Evolutionary conservation across 2,113 vertebrate genomes (phyloP).

Genomic region (Centropristis striata): DNA sequence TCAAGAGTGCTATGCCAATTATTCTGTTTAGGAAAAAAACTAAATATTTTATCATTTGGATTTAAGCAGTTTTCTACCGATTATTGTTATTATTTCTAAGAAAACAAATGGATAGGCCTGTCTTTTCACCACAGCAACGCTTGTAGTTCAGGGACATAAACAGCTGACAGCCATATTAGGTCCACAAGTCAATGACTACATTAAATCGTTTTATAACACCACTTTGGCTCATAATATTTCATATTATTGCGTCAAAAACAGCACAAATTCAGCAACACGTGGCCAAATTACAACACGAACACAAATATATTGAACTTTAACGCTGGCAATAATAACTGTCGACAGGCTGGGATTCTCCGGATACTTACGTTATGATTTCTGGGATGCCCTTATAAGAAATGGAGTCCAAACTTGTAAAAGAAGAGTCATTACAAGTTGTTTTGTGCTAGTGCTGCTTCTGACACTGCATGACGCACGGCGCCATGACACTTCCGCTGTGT

Average conservation of each 20-base stretch:
- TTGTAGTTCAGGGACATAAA: not conserved
- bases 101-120: not conserved
- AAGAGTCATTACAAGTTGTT: slow-evolving; percentile 15
- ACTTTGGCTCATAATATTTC: not conserved
- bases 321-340: rapidly evolving
- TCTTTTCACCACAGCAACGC: not conserved
- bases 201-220: not conserved
- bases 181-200: too few species aligned
- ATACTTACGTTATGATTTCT: slow-evolving; percentile 51
- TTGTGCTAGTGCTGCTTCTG: not conserved
- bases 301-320: not conserved
- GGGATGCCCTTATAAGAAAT: not conserved
- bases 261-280: slow-evolving; percentile 58
- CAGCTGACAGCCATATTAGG: not conserved
- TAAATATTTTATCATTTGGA: too few species aligned
- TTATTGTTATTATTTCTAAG: too few species aligned
- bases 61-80: too few species aligned
- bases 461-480: slow-evolving; percentile 35
- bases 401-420: not conserved
- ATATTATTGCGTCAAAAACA: not conserved
- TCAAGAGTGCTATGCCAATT: not conserved
- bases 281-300: slow-evolving; percentile 42
- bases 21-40: too few species aligned
- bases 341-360: rapidly evolving
- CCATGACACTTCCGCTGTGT: slow-evolving; percentile 72